Percentiles rank a stretch among this genome's conserved stretches.
Conservation (phyloP, 2,797 vertebrate species). For the Bufotes viridis region DNA sequence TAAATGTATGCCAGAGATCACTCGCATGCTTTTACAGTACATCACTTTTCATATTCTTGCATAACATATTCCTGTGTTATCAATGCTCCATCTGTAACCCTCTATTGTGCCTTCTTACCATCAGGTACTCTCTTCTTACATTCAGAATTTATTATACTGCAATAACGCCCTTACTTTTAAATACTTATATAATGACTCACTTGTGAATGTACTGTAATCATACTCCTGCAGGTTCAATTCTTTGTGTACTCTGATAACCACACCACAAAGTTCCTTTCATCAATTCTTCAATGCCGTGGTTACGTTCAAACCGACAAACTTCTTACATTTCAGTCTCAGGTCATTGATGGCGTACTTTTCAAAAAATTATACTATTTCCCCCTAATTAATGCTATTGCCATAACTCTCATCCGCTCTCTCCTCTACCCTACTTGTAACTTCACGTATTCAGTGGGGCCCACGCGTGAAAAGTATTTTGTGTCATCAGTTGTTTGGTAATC, state of each 20-base stretch:
- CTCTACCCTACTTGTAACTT: too few relatives aligned
- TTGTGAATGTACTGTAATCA: not conserved
- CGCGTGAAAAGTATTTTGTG: too few relatives aligned
- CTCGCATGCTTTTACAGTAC: not conserved
- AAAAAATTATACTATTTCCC: not conserved
- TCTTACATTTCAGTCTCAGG: not conserved
- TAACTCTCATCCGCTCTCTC: too few relatives aligned
- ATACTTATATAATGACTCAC: constrained; percentile 16
- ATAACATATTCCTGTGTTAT: constrained; percentile 3
- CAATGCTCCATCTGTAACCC: not conserved
- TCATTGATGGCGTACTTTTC: not conserved
- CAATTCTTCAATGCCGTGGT: not conserved
- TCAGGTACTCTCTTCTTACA: not conserved
- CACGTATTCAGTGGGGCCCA: too few relatives aligned
- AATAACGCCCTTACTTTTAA: constrained; percentile 5
- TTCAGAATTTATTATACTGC: not conserved
- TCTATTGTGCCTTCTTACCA: not conserved
- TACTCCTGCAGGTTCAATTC: not conserved
- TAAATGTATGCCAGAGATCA: too few relatives aligned
- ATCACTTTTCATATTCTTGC: not conserved
- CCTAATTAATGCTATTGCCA: too few relatives aligned
- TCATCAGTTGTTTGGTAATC: too few relatives aligned
- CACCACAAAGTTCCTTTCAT: constrained; percentile 8
- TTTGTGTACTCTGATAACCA: not conserved
- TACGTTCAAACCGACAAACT: not conserved